phyloP scores from a whole-genome alignment of 2,113 vertebrate genomes.

The Psammodynastes pulverulentus region DNA sequence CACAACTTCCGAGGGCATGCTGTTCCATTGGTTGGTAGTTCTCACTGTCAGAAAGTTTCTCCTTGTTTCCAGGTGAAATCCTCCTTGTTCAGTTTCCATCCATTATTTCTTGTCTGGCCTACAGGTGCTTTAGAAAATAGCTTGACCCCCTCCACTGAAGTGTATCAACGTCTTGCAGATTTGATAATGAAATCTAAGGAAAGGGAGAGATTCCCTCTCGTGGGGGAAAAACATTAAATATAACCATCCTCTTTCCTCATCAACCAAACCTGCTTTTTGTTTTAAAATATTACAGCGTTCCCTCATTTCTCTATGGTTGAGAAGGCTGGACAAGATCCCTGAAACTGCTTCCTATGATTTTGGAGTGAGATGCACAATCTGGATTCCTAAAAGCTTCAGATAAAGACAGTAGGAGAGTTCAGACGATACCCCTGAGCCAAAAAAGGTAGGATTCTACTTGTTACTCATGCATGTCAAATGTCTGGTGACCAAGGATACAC shows the following conservation, averaged over 20 bases:
- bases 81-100: too few relatives aligned
- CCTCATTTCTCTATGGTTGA: too few relatives aligned
- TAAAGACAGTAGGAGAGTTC: neutral
- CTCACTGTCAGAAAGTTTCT: too few relatives aligned
- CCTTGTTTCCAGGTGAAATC: too few relatives aligned
- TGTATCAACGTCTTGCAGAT: neutral
- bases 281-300: neutral
- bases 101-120: too few relatives aligned
- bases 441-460: neutral
- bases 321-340: neutral
- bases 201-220: neutral
- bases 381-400: neutral
- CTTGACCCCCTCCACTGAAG: too few relatives aligned
- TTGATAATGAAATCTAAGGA: neutral
- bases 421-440: neutral
- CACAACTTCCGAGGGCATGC: too few relatives aligned
- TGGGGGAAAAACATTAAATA: neutral
- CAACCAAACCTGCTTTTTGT: neutral
- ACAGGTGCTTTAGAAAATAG: too few relatives aligned
- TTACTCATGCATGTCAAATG: neutral
- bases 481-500: neutral
- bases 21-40: too few relatives aligned
- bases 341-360: neutral
- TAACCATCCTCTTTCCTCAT: neutral
- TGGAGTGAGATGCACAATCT: neutral